phyloP scores from a whole-genome alignment of 2,888 invertebrate genomes.

The Drosophila anomalata region DNA sequence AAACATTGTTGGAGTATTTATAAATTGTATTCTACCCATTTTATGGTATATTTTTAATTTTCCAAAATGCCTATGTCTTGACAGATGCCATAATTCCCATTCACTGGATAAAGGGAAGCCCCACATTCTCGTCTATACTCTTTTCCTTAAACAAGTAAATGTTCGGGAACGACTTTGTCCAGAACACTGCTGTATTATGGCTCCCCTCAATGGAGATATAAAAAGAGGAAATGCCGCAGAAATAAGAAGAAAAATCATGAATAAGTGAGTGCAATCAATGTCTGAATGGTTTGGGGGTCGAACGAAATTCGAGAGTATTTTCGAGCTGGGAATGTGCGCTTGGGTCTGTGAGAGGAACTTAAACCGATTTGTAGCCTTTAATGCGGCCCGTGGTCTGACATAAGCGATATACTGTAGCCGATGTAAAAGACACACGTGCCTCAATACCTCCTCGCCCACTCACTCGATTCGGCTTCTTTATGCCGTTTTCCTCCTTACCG shows the following conservation, averaged over 20 bases:
- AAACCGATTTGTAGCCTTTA: constrained; percentile 75
- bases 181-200: constrained; percentile 42
- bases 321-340: constrained; percentile 10
- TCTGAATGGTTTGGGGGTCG: constrained; percentile 44
- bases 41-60: not conserved
- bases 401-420: constrained; percentile 54
- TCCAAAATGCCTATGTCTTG: constrained; percentile 13
- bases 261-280: constrained; percentile 72
- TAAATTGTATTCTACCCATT: not conserved
- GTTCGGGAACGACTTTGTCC: constrained; percentile 18
- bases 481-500: not conserved
- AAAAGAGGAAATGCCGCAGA: constrained; percentile 46
- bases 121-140: constrained; percentile 3
- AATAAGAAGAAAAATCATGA: constrained; percentile 61
- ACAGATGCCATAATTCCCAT: constrained; percentile 18
- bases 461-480: not conserved
- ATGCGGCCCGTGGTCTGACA: constrained; percentile 71
- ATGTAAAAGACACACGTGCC: constrained; percentile 59
- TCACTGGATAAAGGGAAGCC: not conserved
- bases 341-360: constrained; percentile 52
- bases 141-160: not conserved
- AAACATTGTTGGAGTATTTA: no score
- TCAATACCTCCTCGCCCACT: not conserved
- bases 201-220: constrained; percentile 47
- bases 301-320: constrained; percentile 9